Base-by-base conservation (phyloP, 30 jellyfish, hydroid and myxozoan genomes). In the Morbakka virulenta region DNA sequence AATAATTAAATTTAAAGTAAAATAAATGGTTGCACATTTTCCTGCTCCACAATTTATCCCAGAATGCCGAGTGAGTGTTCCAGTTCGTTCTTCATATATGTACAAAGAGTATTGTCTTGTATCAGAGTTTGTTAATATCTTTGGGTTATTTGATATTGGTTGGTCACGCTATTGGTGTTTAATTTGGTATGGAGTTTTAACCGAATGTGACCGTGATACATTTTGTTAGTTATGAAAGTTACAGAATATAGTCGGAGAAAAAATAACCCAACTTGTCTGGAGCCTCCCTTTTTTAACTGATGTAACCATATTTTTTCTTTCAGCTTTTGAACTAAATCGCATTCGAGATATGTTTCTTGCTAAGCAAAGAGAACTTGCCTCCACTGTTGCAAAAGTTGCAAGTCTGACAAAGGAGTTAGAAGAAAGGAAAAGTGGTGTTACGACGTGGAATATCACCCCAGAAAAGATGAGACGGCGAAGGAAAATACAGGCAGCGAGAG, bases 401-500 rank as follows among this genome's bases (percentile, higher is more conserved):
- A 91, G 72, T 35, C 72, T 92, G 6, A 92, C 98, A 31, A 88
- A 92, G 49, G 92, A 84, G 35, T 62, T 92, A 27, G 98, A 92
- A 21, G 91, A 79, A 49, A 83, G 98, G 21, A 71, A 88, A 67
- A 80, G 79, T 79, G 96, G 98, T n/a, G 81, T 78, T 0, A 64
- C 95, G 24, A 80, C 49, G 35, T 88, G 93, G 4, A 85, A 90
- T 30, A 95, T 83, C 32, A 85, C 98, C 4, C 98, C 98, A 0
- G 98, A 85, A 49, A 81, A 91, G 49, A 63, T 92, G 50, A 92
- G 81, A 62, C 63, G 98, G 28, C 87, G 98, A 22, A 82, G 95
- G 61, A 92, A 92, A 84, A 92, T 92, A 32, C 94, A 88, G 35
- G 96, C 96, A 0, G 98, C 98, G 11, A 87, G 87, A 72, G 96